These are phyloP conservation scores for Andrena hattorfiana DNA, from an alignment of 2,888 invertebrate genomes.

Conservation along the genomic window DNA sequence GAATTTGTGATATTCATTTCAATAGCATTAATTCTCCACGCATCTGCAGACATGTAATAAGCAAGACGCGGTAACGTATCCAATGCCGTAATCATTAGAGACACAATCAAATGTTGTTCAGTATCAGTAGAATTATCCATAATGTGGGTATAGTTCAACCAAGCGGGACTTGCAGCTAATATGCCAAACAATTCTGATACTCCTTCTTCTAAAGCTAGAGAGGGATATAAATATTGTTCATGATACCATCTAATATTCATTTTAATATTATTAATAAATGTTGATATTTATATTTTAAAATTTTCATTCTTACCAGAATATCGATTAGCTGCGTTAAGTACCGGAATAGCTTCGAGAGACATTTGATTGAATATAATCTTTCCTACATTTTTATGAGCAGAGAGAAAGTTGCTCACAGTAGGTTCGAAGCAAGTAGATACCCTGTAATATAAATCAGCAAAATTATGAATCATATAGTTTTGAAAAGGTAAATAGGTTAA, in stretches of 20 bases:
- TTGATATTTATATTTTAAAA: neutral
- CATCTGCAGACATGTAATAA: conserved; percentile 79
- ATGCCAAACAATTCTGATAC: conserved; percentile 79
- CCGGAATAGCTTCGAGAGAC: conserved; percentile 70
- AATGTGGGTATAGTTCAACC: conserved; percentile 73
- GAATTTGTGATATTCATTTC: conserved; percentile 69
- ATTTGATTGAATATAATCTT: conserved; percentile 78
- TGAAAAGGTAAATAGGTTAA: too few relatives aligned
- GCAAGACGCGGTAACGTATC: conserved; percentile 80
- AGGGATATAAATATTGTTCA: neutral
- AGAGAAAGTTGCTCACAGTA: conserved; percentile 77
- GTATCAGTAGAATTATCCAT: conserved; percentile 67
- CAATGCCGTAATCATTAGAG: conserved; percentile 80
- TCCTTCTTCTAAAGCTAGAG: conserved; percentile 78
- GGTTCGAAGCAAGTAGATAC: conserved; percentile 80
- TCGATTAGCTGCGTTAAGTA: conserved; percentile 78
- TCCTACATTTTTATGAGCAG: conserved; percentile 79
- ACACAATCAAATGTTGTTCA: conserved; percentile 73
- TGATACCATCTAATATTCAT: neutral
- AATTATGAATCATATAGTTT: neutral
- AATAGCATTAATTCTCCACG: conserved; percentile 80
- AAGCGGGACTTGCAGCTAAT: conserved; percentile 79
- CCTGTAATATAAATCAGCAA: conserved; percentile 59
- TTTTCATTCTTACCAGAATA: conserved; percentile 75
- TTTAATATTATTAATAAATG: neutral